Percentiles rank a stretch among this genome's conserved stretches.
Evolutionary conservation across 30 jellyfish, hydroid and myxozoan genomes (phyloP).

Genomic region (Clytia hemisphaerica): DNA sequence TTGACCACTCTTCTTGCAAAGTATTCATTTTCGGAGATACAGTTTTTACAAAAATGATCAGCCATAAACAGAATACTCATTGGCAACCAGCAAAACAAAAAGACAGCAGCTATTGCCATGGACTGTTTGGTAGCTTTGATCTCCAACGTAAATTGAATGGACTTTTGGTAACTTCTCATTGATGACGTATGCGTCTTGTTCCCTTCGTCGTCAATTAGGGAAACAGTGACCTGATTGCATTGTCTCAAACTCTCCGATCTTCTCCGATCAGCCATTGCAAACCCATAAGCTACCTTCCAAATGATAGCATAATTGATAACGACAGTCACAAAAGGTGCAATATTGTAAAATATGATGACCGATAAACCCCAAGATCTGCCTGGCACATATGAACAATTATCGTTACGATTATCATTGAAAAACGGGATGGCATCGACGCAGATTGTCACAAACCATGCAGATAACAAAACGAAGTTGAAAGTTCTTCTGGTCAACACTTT

Average conservation of each 20-base stretch:
- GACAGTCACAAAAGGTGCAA: constrained; percentile 7
- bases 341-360: constrained; percentile 17
- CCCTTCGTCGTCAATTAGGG: neutral
- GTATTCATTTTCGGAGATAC: neutral
- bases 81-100: constrained; percentile 29
- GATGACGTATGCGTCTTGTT: neutral
- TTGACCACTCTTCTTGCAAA: constrained; percentile 9
- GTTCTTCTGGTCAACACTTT: neutral
- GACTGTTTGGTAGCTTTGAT: constrained; percentile 28
- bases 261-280: neutral
- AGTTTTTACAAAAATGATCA: constrained; percentile 18
- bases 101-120: neutral
- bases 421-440: constrained; percentile 15
- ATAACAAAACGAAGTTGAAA: neutral
- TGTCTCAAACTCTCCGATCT: constrained; percentile 9
- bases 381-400: constrained; percentile 13
- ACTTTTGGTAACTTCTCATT: neutral
- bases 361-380: constrained; percentile 10
- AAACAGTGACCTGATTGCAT: neutral
- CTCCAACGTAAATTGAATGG: constrained; percentile 15
- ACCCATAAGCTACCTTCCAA: constrained; percentile 13
- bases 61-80: constrained; percentile 14
- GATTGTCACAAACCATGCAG: constrained; percentile 3
- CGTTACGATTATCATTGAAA: neutral
- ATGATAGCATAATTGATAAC: constrained; percentile 7